Conservation (phyloP, 1,140 invertebrate genomes). For the Olivierus martensii region DNA sequence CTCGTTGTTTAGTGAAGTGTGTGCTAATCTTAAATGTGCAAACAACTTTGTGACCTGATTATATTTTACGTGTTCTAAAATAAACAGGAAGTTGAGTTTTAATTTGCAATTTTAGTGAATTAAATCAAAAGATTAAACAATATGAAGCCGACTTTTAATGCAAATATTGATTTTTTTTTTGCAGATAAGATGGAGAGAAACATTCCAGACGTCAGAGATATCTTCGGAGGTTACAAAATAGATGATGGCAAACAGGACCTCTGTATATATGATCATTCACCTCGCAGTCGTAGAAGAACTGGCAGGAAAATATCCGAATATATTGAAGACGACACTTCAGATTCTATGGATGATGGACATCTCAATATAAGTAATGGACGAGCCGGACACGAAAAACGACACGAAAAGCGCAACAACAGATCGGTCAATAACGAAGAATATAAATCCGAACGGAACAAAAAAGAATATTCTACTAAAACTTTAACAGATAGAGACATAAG, state of each 20-base stretch:
- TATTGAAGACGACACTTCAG: constrained; percentile 2
- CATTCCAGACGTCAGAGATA: constrained; percentile 50
- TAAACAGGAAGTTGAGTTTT: too few species aligned
- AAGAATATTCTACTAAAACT: constrained; percentile 42
- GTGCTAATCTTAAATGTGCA: too few species aligned
- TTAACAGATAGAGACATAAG: constrained; percentile 52
- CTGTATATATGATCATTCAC: constrained; percentile 12
- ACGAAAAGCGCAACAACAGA: neutral
- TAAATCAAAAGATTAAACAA: too few species aligned
- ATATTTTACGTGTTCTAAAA: too few species aligned
- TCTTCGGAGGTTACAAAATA: constrained; percentile 31
- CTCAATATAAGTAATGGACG: constrained; percentile 3
- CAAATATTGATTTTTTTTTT: too few species aligned
- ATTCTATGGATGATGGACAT: neutral
- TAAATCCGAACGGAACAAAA: constrained; percentile 38
- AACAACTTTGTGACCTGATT: too few species aligned
- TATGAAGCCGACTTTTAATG: neutral
- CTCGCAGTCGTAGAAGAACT: constrained; percentile 1
- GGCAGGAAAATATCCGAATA: constrained; percentile 1
- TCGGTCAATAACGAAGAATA: constrained; percentile 14
- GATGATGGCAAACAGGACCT: constrained; percentile 8
- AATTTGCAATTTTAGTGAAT: too few species aligned
- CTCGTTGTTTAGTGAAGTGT: too few species aligned
- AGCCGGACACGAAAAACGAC: constrained; percentile 3
- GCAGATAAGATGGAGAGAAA: constrained; percentile 37